These are phyloP conservation scores for Vulpes lagopus DNA, from an alignment of 2,113 vertebrate genomes.

Conservation along the genomic window DNA sequence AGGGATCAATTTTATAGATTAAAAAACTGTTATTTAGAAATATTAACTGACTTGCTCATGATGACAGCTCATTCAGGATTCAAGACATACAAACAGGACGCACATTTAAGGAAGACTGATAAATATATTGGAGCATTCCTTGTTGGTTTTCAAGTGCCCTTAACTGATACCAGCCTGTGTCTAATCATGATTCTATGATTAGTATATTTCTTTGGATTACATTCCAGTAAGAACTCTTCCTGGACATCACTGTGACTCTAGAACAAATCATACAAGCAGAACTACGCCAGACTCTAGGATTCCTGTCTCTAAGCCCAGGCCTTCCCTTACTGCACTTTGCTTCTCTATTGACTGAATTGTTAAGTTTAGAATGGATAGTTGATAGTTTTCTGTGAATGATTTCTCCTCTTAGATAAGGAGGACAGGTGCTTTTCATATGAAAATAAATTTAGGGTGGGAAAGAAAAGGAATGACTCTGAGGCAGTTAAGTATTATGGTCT, in stretches of 20 bases:
- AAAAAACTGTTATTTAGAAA: neutral
- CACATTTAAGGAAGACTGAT: neutral
- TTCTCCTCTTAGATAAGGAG: neutral
- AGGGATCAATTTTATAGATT: neutral
- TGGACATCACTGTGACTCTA: neutral
- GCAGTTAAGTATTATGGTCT: neutral
- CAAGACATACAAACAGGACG: neutral
- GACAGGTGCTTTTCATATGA: slow-evolving; percentile 2
- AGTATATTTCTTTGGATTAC: neutral
- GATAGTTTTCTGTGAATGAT: slow-evolving; percentile 23
- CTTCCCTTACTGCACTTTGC: neutral
- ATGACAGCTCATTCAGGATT: neutral
- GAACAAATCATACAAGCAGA: neutral
- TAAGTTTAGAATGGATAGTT: neutral
- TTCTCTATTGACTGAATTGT: neutral
- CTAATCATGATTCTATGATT: neutral
- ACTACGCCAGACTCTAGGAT: neutral
- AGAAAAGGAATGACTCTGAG: neutral
- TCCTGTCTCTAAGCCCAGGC: neutral
- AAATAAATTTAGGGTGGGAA: slow-evolving; percentile 5
- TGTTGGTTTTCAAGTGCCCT: neutral
- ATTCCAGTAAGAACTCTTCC: neutral
- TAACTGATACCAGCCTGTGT: neutral
- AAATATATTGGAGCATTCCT: neutral
- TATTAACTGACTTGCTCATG: neutral